phyloP scores from a whole-genome alignment of 2,113 vertebrate genomes.

The Grus americana region DNA sequence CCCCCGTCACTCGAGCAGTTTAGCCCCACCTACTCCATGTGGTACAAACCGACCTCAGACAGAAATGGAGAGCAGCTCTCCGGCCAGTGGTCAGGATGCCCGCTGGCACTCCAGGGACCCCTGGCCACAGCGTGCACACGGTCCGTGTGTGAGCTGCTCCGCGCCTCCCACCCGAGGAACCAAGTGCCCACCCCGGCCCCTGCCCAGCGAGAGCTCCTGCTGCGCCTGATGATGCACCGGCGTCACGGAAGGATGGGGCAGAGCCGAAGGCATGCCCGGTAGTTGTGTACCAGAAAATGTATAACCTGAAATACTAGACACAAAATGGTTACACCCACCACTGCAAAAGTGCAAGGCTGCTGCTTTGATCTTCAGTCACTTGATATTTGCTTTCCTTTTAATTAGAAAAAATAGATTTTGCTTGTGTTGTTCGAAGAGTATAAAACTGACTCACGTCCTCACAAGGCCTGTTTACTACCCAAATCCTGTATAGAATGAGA shows the following conservation, averaged over 20 bases:
- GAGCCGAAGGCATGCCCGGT: not conserved
- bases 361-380: not conserved
- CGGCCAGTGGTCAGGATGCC: fast-evolving
- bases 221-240: not conserved
- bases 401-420: not conserved
- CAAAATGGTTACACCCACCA: not conserved
- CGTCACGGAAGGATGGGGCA: not conserved
- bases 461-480: not conserved
- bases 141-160: not conserved
- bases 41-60: not conserved
- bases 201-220: not conserved
- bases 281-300: fast-evolving
- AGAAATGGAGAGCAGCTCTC: not conserved
- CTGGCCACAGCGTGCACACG: fast-evolving
- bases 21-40: not conserved
- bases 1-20: not conserved
- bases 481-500: not conserved
- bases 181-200: not conserved
- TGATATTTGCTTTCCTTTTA: not conserved
- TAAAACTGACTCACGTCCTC: not conserved
- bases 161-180: not conserved
- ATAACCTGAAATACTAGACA: not conserved
- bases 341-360: not conserved
- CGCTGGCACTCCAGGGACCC: not conserved
- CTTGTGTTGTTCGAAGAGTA: not conserved